Evolutionary conservation across 64 coral and sea anemone genomes (phyloP), one percentile per base, ranked within the genome.

Genomic region (Dendronephthya gigantea): DNA sequence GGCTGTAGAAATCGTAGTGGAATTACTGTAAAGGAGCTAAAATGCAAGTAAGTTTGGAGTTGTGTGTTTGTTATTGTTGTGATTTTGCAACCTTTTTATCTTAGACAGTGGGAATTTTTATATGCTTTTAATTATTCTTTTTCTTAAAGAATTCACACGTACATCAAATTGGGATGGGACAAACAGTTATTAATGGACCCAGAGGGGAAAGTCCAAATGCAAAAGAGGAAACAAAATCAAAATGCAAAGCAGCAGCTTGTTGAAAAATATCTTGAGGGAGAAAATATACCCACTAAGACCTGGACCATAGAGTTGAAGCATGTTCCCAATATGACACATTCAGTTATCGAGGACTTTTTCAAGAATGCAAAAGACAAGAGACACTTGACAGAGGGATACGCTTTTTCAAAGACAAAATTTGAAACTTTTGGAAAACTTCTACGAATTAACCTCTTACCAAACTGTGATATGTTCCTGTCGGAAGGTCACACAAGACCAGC

Each of bases 401-500:
- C 33, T 2, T 86, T 86, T 48, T 49, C 62, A 2, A 86, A 74
- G 25, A 74, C 62, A 48, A 74, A 86, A 72, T 48, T 86, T 41
- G 85, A 86, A 41, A 86, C 39, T 35, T 86, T 39, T 6, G 85
- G 85, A 45, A 86, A 74, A 86, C 76, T 23, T 15, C 55, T 84
- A 37, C 79, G 58, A 9, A 89, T 84, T 39, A 89, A 89, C 81
- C 50, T 89, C 22, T 16, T 84, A 13, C 82, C 88, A 38, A 58
- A 41, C 39, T 27, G 43, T 34, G 50, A 83, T 82, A 86, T 90
- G 84, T 70, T 90, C n/a, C 48, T 92, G 62, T 29, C 88, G 23
- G 86, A 92, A 58, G 86, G 90, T n/a, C 82, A 92, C 86, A 92
- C 86, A 39, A 69, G 82, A 69, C 90, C 86, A 59, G 89, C 89